phyloP scores from a whole-genome alignment of 2,113 vertebrate genomes.

The Varanus salvator region DNA sequence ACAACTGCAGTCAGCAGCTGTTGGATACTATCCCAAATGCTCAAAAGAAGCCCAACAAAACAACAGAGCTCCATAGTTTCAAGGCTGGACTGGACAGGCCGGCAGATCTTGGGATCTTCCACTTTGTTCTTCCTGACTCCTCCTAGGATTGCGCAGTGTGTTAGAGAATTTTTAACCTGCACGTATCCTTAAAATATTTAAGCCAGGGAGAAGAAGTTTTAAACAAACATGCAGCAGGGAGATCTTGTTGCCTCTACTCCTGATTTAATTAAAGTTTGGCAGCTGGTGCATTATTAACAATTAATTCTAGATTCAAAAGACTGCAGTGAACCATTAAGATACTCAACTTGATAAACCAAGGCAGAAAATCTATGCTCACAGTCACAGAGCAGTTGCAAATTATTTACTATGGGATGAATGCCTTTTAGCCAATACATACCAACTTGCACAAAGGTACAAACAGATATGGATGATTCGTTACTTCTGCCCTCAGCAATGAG shows the following conservation, averaged over 20 bases:
- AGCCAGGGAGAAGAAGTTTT: neutral
- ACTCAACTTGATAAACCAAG: neutral
- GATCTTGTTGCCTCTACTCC: neutral
- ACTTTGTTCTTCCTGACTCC: neutral
- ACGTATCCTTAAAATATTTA: neutral
- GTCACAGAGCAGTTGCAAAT: neutral
- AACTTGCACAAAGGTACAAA: neutral
- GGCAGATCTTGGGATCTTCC: neutral
- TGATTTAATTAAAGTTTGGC: constrained; percentile 22
- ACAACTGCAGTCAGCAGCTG: too few species aligned
- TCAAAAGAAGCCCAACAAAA: too few species aligned
- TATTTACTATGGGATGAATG: neutral
- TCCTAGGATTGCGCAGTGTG: neutral
- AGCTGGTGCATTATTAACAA: constrained; percentile 11
- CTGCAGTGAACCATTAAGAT: neutral
- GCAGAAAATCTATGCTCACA: neutral
- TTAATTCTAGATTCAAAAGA: neutral
- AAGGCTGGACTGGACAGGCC: neutral
- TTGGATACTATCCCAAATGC: too few species aligned
- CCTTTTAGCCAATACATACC: neutral
- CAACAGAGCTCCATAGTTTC: too few species aligned
- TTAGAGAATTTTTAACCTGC: neutral
- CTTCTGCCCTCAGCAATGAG: neutral
- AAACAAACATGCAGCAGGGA: neutral
- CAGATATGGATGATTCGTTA: neutral